Evolutionary conservation across 2,113 vertebrate species (phyloP), one percentile per base, ranked within the genome.

Genomic region (Puntigrus tetrazona): DNA sequence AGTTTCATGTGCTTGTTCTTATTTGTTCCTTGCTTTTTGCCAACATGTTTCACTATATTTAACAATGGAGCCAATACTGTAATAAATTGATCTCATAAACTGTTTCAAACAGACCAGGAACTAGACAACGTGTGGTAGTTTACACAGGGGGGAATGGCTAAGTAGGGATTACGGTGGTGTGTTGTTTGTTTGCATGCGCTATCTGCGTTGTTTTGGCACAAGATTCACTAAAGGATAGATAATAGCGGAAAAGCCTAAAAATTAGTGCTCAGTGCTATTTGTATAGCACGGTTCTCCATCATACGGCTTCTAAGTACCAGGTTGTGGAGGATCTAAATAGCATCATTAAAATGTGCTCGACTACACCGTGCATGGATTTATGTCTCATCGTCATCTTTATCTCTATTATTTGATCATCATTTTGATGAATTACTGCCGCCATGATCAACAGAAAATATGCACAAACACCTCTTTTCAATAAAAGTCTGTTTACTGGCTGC

Each of bases 1-100:
- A 72, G 72, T 55, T 47, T 87, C 72, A 45, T 57, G 9, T 43
- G 20, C 29, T 63, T 84, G 69, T 73, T 59, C 83, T 84, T 67
- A 81, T 81, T 36, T 61, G 57, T 47, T 55, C 8, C 25, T 2
- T 45, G 47, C 55, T 76, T 74, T 82, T 65, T 10, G 81, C 63
- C 63, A n/a, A 65, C 18, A 16, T 18, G 31, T 52, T 72, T 67
- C 11, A 25, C 25, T 52, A 36, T 41, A 73, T 80, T 61, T 50
- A 14, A 65, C 52, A 81, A 75, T 52, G 43, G 55, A 50, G 67
- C 59, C n/a, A n/a, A n/a, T n/a, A n/a, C n/a, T n/a, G n/a, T n/a
- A 65, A 55, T 81, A 67, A 43, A 31, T 11, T 75, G 70, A 38
- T 22, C 14, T 72, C 10, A 7, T 25, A 52, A 82, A 82, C 47